Base-by-base conservation (phyloP, 2,113 vertebrate genomes). In the Panthera leo region DNA sequence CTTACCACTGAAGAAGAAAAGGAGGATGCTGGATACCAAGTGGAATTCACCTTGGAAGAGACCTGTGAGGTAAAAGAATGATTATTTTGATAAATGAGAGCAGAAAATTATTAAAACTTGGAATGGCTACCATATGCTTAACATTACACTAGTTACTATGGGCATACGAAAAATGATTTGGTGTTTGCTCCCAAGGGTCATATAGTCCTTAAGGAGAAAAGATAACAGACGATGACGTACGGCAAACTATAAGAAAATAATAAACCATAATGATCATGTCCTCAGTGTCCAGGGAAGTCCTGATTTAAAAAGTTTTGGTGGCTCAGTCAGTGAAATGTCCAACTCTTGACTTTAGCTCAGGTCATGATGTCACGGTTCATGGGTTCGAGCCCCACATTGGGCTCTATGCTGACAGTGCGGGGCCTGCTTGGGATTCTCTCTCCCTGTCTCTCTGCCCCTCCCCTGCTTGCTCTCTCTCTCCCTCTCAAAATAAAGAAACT, bases 1-100 rank as follows among this genome's bases (percentile, higher is more conserved):
- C 98, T 99, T 85, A 99, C 99, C 98, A 98, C 98, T n/a, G 99
- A 97, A 0, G 97, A 98, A 42, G 95, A 98, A 65, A 98, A 99
- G 63, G 89, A 98, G 8, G 95, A 97, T 36, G 98, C 94, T 39
- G 95, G 58, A 75, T 94, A 94, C 98, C 98, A 98, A 10, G 75
- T 88, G 15, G 85, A 85, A 48, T 94, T 98, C 27, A 95, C 61
- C 91, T 92, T 98, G 36, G 85, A 97, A 93, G 97, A 98, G 82
- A 97, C 85, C 98, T 98, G 65, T 88, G 76, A 92, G 29, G 34
- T 45, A 86, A 88, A 92, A 95, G 65, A 91, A 95, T 34, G 27
- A 76, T 93, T 87, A 79, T 85, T 94, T 89, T 97, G 39, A 94
- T 79, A 95, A 97, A 85, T 21, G 25, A 96, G 29, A 65, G 29